phyloP scores from a whole-genome alignment of 2,797 vertebrate genomes.

The Bovichtus variegatus region DNA sequence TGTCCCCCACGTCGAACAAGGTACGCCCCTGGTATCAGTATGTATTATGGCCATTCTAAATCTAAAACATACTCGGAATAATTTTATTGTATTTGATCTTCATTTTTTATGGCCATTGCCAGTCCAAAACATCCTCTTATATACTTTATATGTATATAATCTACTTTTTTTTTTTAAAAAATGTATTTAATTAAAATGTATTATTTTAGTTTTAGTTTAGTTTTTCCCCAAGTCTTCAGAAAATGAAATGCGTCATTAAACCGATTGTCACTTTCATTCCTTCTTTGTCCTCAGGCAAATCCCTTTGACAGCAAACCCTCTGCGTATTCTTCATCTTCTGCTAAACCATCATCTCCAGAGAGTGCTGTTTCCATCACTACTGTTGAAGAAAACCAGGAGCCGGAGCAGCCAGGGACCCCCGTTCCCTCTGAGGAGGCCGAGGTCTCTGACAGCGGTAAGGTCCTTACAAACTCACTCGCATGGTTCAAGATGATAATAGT shows the following conservation, averaged over 20 bases:
- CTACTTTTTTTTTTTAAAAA: too few relatives aligned
- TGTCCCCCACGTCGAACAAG: conserved; percentile 93
- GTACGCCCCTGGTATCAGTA: conserved; percentile 67
- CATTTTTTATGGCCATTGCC: too few relatives aligned
- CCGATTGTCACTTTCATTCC: not conserved
- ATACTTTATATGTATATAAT: too few relatives aligned
- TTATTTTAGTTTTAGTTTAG: too few relatives aligned
- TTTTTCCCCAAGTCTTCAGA: too few relatives aligned
- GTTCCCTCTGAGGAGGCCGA: conserved; percentile 93
- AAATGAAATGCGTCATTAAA: too few relatives aligned
- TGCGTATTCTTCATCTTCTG: conserved; percentile 75
- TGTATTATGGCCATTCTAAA: not conserved
- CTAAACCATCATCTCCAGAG: conserved; percentile 92
- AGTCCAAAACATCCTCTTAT: too few relatives aligned
- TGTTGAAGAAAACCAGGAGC: conserved; percentile 87
- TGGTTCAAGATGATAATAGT: not conserved
- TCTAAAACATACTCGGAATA: not conserved
- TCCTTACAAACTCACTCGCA: not conserved
- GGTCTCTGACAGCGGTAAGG: conserved; percentile 86
- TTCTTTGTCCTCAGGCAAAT: conserved; percentile 80
- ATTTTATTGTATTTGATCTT: not conserved
- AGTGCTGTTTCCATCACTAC: conserved; percentile 58
- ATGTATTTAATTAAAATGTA: too few relatives aligned
- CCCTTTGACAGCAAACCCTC: conserved; percentile 91
- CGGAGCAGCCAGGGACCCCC: conserved; percentile 91